Conservation (phyloP, 2,888 invertebrate genomes). For the Invenusta paracnida region DNA sequence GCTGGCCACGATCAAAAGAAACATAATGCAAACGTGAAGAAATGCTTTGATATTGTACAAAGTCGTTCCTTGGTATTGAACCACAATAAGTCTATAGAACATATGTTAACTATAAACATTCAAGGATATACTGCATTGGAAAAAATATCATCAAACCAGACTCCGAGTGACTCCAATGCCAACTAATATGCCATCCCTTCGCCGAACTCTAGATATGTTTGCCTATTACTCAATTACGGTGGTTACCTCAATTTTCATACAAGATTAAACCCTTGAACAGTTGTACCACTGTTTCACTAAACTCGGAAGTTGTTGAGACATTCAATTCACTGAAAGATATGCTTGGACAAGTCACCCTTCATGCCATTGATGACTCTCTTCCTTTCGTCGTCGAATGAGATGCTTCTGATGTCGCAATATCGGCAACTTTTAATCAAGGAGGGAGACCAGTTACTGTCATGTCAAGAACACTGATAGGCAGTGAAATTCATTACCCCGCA, state of each 20-base stretch:
- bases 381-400: not conserved
- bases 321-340: not conserved
- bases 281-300: not conserved
- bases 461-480: slow-evolving; percentile 36
- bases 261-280: not conserved
- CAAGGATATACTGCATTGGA: not conserved
- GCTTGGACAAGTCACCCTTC: not conserved
- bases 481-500: slow-evolving; percentile 32
- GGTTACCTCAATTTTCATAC: not conserved
- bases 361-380: not conserved
- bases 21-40: slow-evolving; percentile 11
- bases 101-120: not conserved
- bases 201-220: not conserved
- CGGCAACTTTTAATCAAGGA: not conserved
- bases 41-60: slow-evolving; percentile 3
- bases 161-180: not conserved
- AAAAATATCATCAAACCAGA: not conserved
- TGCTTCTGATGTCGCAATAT: not conserved
- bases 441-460: slow-evolving; percentile 4
- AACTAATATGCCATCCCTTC: not conserved
- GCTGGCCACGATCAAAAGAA: not conserved
- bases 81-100: not conserved
- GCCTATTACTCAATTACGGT: not conserved
- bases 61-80: slow-evolving; percentile 1
- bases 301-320: not conserved